Evolutionary conservation across 2,888 invertebrate species (phyloP), one percentile per base, ranked within the genome.

Genomic region (Cephus spinipes): DNA sequence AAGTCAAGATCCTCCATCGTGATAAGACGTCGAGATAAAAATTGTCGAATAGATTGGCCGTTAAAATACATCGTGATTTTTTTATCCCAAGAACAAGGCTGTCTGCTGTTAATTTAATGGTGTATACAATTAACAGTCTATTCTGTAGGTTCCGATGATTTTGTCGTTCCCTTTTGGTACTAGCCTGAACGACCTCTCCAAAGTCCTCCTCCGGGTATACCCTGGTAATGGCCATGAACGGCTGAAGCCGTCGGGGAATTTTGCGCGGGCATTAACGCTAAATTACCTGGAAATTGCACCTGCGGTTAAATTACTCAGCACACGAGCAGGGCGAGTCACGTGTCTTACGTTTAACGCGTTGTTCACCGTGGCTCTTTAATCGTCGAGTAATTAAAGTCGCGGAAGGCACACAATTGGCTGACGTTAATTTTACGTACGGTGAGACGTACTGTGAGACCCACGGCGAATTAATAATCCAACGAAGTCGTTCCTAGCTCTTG

Each of bases 281-380:
- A 80, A 82, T 81, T 82, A 82, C 79, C 81, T 82, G 79, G 81
- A 80, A 82, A 81, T 82, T 82, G 80, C 81, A 80, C 77, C 76
- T 76, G 79, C 76, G 77, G 75, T 79, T 81, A 77, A 81, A 79
- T 81, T 80, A 77, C 77, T 79, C 32, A 74, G 55, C 55, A 23
- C 9, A 23, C 2, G 55, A 23, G 55, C 1, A 15, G 9, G 6
- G 15, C 9, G 55, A 55, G 55, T 23, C 55, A 55, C 55, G 23
- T 23, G 55, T 23, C 15, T 55, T 55, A 55, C 9, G 55, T 55
- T 55, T 9, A 55, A 23, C 23, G 55, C 55, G 55, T 23, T 55
- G 0, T 55, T 23, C 55, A 9, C 55, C 23, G 23, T 55, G 23
- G 55, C 55, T 55, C 55, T 55, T 55, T 23, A 55, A 55, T 55